phyloP scores from a whole-genome alignment of 1,140 invertebrate genomes.

The Lepidostoma basale region DNA sequence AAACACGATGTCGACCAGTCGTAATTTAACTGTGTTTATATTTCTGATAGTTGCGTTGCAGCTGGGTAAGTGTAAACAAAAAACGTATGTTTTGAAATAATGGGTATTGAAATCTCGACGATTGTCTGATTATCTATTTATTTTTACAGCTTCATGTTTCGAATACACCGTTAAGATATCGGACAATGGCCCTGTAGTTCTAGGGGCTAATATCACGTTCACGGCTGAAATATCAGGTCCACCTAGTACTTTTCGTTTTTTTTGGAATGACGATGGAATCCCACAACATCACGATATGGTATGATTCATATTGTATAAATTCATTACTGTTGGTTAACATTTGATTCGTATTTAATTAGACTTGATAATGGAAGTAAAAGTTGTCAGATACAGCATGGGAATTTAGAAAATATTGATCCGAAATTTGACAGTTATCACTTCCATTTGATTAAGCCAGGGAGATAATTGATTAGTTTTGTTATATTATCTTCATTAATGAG shows the following conservation, averaged over 20 bases:
- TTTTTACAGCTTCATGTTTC: conserved; percentile 24
- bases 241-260: conserved; percentile 54
- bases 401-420: too few species aligned
- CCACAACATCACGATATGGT: conserved; percentile 60
- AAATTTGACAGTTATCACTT: too few species aligned
- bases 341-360: too few species aligned
- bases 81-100: conserved; percentile 3
- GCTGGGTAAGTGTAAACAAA: conserved; percentile 1
- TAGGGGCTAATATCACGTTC: conserved; percentile 69
- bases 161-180: conserved; percentile 47
- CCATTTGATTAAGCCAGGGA: too few species aligned
- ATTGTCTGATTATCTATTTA: not conserved
- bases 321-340: not conserved
- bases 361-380: too few species aligned
- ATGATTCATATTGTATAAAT: conserved; percentile 41
- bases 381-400: too few species aligned
- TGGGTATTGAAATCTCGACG: not conserved
- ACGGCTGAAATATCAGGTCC: conserved; percentile 62
- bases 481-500: too few species aligned
- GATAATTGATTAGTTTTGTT: too few species aligned
- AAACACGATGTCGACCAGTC: conserved; percentile 34
- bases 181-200: conserved; percentile 67
- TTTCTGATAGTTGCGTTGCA: conserved; percentile 14
- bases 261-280: conserved; percentile 65
- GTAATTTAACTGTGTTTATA: conserved; percentile 42